Base-by-base conservation (phyloP, 2,797 vertebrate genomes). In the Pangasius krempfi region DNA sequence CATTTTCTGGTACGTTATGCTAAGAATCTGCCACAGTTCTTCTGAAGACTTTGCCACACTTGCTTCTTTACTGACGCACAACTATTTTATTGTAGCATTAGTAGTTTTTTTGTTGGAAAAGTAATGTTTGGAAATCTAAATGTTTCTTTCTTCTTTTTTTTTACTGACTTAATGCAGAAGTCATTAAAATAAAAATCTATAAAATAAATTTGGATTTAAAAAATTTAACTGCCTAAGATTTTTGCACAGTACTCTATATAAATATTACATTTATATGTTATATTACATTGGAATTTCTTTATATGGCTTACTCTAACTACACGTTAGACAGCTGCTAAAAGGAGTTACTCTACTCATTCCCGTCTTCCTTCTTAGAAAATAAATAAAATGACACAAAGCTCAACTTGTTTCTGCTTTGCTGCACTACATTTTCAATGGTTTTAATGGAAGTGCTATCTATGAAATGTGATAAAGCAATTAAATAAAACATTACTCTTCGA, bases 391-490 rank as follows among this genome's bases (percentile, higher is more conserved):
- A 27, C 22, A 60, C 10, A 25, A 27, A 9, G 56, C 33, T 14
- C 10, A 56, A 22, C 20, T 40, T 60, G 56, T 60, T 81, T 27
- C 79, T 25, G 54, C 33, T 44, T 62, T 80, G n/a, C 30, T 33
- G 52, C 52, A 5, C 30, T 56, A 18, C 4, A 56, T 30, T 56
- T 60, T 60, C 2, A 16, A 9, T 62, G 80, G 5, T n/a, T 44
- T 83, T 40, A 58, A 58, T 81, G 79, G 30, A 40, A 81, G 14
- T 10, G 12, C 68, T 68, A 72, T 87, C 54, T 76, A 9, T 78
- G 44, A 62, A 60, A 62, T 62, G 14, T 62, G 37, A 62, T 62
- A 75, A 86, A 44, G 56, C 79, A 75, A 44, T 75, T 75, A n/a
- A 75, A 60, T 8, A 75, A 60, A 86, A 60, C 70, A 75, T 86